Evolutionary conservation across 1,140 invertebrate genomes (phyloP).

Genomic region (Glomeris maerens): DNA sequence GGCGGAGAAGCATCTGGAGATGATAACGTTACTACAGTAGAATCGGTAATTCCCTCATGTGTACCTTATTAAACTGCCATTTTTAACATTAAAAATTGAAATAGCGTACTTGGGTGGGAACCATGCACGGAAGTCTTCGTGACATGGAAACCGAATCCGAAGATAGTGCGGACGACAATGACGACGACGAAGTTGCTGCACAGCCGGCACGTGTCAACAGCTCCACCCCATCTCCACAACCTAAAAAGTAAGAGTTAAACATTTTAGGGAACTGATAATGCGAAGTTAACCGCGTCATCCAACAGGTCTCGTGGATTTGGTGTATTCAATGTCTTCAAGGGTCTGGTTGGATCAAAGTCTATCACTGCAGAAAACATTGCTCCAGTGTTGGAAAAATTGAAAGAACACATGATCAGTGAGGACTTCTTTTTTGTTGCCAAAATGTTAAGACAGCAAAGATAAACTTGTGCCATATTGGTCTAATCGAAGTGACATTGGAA

Average conservation of each 20-base stretch:
- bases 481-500: neutral
- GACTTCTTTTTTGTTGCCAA: neutral
- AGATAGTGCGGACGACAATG: constrained; percentile 7
- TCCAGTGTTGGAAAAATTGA: constrained; percentile 83
- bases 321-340: constrained; percentile 39
- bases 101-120: constrained; percentile 23
- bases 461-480: no score
- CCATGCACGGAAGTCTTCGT: constrained; percentile 30
- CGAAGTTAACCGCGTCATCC: no score
- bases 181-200: neutral
- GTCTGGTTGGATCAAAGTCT: constrained; percentile 73
- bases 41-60: constrained; percentile 13
- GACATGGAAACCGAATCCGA: constrained; percentile 30
- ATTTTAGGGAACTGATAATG: no score
- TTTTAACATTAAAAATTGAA: constrained; percentile 14
- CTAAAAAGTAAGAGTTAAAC: constrained; percentile 3
- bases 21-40: constrained; percentile 13
- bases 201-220: constrained; percentile 1
- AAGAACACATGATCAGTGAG: constrained; percentile 76
- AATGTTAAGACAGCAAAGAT: neutral
- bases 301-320: constrained; percentile 22
- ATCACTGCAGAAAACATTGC: constrained; percentile 56
- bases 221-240: constrained; percentile 1
- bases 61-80: no score
- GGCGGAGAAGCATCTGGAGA: neutral